Conservation (phyloP, 53 echinoderm and acorn worm species). For the Stichopus horrens region DNA sequence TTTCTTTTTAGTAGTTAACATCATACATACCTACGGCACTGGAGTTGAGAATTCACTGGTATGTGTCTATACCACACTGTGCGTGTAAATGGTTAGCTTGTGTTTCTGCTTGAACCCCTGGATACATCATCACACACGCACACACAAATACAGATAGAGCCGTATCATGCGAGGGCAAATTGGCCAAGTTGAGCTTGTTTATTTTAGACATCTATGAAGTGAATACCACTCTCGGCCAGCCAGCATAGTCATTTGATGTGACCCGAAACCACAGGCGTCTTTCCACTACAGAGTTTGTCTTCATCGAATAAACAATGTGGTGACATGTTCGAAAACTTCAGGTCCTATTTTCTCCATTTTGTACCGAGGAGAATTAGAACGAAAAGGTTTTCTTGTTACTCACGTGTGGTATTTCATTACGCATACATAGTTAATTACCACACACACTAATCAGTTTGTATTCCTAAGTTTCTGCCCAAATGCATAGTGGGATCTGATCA, state of each 20-base stretch:
- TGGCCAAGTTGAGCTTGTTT: not conserved
- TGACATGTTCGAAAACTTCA: not conserved
- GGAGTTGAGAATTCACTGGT: too few species aligned
- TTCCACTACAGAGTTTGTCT: not conserved
- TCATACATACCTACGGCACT: not conserved
- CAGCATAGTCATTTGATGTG: constrained; percentile 1
- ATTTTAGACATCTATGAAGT: constrained; percentile 23
- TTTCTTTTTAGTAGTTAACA: not conserved
- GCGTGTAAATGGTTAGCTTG: not conserved
- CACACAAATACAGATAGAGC: too few species aligned
- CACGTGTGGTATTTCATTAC: not conserved
- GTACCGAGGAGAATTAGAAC: too few species aligned
- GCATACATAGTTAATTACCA: not conserved
- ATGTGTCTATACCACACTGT: not conserved
- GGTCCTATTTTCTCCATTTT: not conserved
- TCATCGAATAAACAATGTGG: not conserved
- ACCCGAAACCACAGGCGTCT: constrained; percentile 43
- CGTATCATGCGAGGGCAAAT: not conserved
- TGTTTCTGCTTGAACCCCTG: not conserved
- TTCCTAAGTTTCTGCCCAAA: not conserved
- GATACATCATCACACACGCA: not conserved
- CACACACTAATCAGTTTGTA: not conserved
- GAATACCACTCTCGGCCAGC: constrained; percentile 18
- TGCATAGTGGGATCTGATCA: not conserved
- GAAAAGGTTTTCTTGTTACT: not conserved